A percentile compares a stretch with the other conserved stretches of the same genome.
phyloP scores from a whole-genome alignment of 2,888 invertebrate genomes.

The Noctua fimbriata region DNA sequence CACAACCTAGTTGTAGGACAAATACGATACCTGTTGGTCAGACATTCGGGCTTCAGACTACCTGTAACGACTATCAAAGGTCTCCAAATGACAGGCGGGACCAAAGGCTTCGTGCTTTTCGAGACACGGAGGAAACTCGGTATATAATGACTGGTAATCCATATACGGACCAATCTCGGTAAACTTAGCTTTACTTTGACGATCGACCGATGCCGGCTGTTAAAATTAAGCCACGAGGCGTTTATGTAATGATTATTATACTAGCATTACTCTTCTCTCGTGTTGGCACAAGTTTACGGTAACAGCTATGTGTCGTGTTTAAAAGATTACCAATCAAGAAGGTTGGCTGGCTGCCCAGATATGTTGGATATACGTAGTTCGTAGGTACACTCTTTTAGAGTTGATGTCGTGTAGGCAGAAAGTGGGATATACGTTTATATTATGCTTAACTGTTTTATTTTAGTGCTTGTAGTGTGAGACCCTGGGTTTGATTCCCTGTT shows the following conservation, averaged over 20 bases:
- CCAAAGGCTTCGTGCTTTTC: background rate
- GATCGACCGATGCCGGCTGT: background rate
- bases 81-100: background rate
- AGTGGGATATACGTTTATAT: background rate
- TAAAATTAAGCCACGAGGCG: background rate
- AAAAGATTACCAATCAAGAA: slow-evolving; percentile 21
- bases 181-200: background rate
- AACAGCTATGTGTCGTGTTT: background rate
- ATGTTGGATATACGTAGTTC: background rate
- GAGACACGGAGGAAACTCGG: background rate
- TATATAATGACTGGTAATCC: background rate
- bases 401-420: background rate
- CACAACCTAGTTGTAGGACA: background rate
- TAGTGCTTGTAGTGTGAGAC: background rate
- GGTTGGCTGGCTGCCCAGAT: slow-evolving; percentile 20
- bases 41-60: background rate
- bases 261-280: background rate
- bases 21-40: background rate
- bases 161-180: background rate
- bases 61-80: background rate
- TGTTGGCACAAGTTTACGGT: background rate
- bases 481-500: background rate
- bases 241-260: background rate
- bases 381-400: background rate
- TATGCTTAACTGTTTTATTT: background rate